Conservation (phyloP, 1,140 invertebrate genomes). For the Acromyrmex heyeri region DNA sequence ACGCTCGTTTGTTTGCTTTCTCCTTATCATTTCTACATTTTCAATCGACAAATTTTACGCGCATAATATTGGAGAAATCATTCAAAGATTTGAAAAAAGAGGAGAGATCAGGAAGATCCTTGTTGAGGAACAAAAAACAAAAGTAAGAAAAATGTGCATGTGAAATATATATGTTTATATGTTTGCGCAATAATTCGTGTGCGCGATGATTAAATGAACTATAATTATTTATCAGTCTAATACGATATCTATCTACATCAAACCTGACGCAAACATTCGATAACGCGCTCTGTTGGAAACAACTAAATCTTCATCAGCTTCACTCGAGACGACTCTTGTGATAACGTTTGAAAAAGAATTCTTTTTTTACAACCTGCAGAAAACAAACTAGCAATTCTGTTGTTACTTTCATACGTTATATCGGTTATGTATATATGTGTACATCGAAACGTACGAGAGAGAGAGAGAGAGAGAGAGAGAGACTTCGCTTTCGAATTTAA, state of each 20-base stretch:
- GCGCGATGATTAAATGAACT: neutral
- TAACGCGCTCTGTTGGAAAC: neutral
- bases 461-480: neutral
- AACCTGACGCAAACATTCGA: slow-evolving; percentile 6
- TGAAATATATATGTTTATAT: no score
- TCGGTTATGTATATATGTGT: no score
- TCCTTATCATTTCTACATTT: slow-evolving; percentile 3
- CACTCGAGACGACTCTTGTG: neutral
- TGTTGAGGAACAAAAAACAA: neutral
- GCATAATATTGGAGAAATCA: neutral
- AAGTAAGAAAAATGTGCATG: neutral
- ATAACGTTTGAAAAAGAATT: slow-evolving; percentile 30
- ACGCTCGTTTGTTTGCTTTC: neutral
- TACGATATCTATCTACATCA: slow-evolving; percentile 28
- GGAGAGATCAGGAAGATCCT: neutral
- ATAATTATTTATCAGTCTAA: slow-evolving; percentile 11
- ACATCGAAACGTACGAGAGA: no score
- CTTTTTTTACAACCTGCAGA: neutral
- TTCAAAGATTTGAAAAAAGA: neutral
- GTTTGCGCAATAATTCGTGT: neutral
- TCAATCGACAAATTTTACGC: neutral
- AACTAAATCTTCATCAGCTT: neutral
- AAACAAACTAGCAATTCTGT: neutral
- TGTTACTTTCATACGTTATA: neutral
- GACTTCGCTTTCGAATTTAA: neutral